phyloP scores from a whole-genome alignment of 2,113 vertebrate genomes.

The Oryctolagus cuniculus region mOryCun1.1 NC_091432.1:178318501-178319000 shows the following conservation, averaged over 20 bases:
- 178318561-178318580: not conserved
- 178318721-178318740: not conserved
- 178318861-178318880: constrained; percentile 8
- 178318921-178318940: constrained; percentile 15
- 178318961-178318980: not conserved
- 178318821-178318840: not conserved
- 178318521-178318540: too few species aligned
- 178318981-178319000: not conserved
- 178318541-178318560: too few species aligned
- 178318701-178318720: not conserved
- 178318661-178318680: not conserved
- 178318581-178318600: constrained; percentile 13
- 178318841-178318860: not conserved
- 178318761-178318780: not conserved
- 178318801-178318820: not conserved
- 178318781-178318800: not conserved
- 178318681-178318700: not conserved
- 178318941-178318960: not conserved
- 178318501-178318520: too few species aligned
- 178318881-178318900: not conserved
- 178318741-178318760: not conserved
- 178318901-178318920: not conserved
- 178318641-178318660: constrained; percentile 18
- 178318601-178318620: not conserved
- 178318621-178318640: not conserved